Percentiles rank a stretch among this genome's conserved stretches.
These are phyloP conservation scores for Penaeus vannamei DNA, from an alignment of 1,140 invertebrate species.

Conservation along the genomic window DNA sequence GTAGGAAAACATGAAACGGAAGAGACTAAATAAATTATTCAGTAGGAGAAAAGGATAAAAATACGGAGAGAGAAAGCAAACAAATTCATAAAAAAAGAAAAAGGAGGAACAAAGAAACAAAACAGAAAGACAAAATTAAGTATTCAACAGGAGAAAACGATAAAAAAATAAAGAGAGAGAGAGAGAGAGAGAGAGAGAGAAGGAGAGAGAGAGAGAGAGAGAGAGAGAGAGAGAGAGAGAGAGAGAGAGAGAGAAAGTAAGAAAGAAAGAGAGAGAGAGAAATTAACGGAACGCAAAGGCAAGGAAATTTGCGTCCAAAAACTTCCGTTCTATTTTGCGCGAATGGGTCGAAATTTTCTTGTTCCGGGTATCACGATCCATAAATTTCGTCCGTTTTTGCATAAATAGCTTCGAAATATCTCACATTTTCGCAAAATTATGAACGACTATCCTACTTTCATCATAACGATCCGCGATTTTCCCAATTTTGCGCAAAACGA, in stretches of 20 bases:
- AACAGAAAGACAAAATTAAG: background rate
- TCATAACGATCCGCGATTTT: no score
- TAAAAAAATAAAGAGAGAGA: constrained; percentile 21
- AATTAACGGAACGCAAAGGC: no score
- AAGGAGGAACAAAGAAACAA: background rate
- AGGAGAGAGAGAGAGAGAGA: constrained; percentile 37
- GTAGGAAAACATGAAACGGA: background rate
- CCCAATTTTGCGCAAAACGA: no score
- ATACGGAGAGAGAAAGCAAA: background rate
- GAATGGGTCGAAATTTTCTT: no score
- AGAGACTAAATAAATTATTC: background rate
- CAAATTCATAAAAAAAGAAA: background rate
- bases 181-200: constrained; percentile 40
- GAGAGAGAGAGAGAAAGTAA: constrained; percentile 31
- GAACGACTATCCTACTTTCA: no score
- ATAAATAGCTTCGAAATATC: no score
- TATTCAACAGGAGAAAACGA: background rate
- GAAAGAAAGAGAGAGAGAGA: no score
- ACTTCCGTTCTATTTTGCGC: no score
- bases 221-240: constrained; percentile 25
- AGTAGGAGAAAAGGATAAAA: background rate
- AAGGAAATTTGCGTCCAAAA: no score
- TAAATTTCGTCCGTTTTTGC: no score
- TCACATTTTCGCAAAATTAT: no score
- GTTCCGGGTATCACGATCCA: no score